Base-by-base conservation (phyloP, 2,113 vertebrate species). In the Cyanocitta stelleri region DNA sequence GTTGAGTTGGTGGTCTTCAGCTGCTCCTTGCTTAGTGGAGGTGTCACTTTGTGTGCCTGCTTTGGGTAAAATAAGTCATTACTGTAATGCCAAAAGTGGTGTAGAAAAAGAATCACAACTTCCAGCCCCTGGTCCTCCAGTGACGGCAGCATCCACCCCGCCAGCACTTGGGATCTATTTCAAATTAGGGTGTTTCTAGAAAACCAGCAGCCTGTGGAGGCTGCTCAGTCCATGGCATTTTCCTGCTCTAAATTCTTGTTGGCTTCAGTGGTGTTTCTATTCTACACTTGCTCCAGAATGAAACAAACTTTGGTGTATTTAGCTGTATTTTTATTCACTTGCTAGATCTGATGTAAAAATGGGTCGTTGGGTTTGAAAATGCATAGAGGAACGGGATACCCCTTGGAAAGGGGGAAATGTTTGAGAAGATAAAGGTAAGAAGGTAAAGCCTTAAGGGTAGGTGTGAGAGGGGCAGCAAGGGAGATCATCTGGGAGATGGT, bases 91-190 rank as follows among this genome's bases (percentile, higher is more conserved):
- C 10, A 7, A 37, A 79, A 87, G 76, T 24, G 26, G 13, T 58
- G 16, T 3, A 29, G 66, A 35, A 48, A 48, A 68, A 22, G 55
- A 44, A 29, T 27, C 59, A 32, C 37, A 52, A 8, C 55, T 79
- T 77, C 77, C 61, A 87, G 58, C 11, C 20, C 13, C 39, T 67
- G 58, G 14, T 48, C 10, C 61, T 39, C 59, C 68, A 56, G 41
- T 15, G 41, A 21, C 0, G 4, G 19, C 13, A 52, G 52, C 73
- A 43, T 23, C 35, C 1, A 0, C 41, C 73, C 64, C 6, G 0
- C 51, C 54, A 87, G 66, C 41, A 46, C 13, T 22, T 9, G 30
- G 54, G 67, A 68, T 46, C 54, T 49, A 3, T 35, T 62, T 91
- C 35, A 54, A 59, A 76, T 56, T 2, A 12, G 48, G 37, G 4